These are phyloP conservation scores for Rhagonycha fulva DNA, from an alignment of 2,888 invertebrate species.

Conservation along the genomic window DNA sequence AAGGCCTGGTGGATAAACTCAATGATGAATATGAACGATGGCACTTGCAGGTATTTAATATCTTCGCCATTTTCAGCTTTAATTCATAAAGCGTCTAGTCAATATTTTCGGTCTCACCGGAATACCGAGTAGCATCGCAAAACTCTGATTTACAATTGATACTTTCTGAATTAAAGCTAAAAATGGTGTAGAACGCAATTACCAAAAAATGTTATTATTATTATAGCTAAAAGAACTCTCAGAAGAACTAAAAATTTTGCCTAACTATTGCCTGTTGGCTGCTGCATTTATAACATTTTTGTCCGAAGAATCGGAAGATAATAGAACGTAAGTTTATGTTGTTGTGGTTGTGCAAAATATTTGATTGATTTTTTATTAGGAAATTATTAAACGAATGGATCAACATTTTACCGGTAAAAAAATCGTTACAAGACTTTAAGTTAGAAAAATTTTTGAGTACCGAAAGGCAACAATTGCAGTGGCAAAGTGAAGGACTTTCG, in stretches of 20 bases:
- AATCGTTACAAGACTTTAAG: slow-evolving; percentile 52
- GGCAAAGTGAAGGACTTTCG: slow-evolving; percentile 85
- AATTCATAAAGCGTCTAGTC: too few relatives aligned
- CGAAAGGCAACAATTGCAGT: slow-evolving; percentile 79
- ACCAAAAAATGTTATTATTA: background rate
- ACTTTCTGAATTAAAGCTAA: too few relatives aligned
- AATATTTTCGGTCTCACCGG: too few relatives aligned
- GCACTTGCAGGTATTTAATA: slow-evolving; percentile 68
- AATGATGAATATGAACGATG: slow-evolving; percentile 89
- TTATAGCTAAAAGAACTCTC: slow-evolving; percentile 65
- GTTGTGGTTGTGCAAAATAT: background rate
- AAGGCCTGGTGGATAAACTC: slow-evolving; percentile 81
- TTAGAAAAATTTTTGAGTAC: slow-evolving; percentile 63
- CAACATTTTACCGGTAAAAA: slow-evolving; percentile 41
- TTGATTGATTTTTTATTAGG: slow-evolving; percentile 43
- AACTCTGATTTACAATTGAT: too few relatives aligned
- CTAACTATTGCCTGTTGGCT: slow-evolving; percentile 69
- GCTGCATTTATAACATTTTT: slow-evolving; percentile 81
- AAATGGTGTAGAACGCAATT: background rate
- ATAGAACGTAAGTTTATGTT: slow-evolving; percentile 57
- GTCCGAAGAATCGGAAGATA: slow-evolving; percentile 66
- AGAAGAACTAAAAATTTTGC: slow-evolving; percentile 65
- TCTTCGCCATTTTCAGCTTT: too few relatives aligned
- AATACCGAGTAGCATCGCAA: too few relatives aligned
- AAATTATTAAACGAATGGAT: slow-evolving; percentile 48